Percentiles rank a stretch among this genome's conserved stretches.
These are phyloP conservation scores for Drosophila fungiperda DNA, from an alignment of 2,888 invertebrate genomes.

Conservation along the genomic window DNA sequence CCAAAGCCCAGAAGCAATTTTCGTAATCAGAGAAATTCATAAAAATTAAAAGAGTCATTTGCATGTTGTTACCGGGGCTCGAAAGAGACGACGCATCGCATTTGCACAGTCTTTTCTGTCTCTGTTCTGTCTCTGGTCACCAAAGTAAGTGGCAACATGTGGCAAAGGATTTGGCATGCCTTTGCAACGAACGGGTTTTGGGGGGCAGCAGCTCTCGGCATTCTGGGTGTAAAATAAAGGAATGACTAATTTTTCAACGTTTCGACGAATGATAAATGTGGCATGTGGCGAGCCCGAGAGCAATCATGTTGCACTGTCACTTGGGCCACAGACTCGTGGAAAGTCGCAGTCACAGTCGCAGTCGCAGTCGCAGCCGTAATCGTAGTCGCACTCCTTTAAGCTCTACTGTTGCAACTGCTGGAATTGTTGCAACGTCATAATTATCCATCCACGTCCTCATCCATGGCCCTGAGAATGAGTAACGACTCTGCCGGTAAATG, in stretches of 20 bases:
- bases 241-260: constrained; percentile 81
- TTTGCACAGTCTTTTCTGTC: background rate
- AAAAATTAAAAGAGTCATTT: constrained; percentile 81
- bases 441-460: constrained; percentile 71
- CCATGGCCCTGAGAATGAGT: constrained; percentile 74
- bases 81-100: constrained; percentile 3
- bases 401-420: constrained; percentile 55
- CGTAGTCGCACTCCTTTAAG: constrained; percentile 27
- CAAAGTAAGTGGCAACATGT: constrained; percentile 46
- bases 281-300: constrained; percentile 81
- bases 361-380: constrained; percentile 24
- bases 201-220: constrained; percentile 70
- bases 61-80: constrained; percentile 67
- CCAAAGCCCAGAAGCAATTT: constrained; percentile 81
- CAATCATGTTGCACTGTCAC: constrained; percentile 81
- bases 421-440: constrained; percentile 81
- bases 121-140: constrained; percentile 12
- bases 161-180: constrained; percentile 63
- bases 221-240: constrained; percentile 80
- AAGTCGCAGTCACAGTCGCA: constrained; percentile 7
- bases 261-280: constrained; percentile 81
- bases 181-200: constrained; percentile 41
- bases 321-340: constrained; percentile 49
- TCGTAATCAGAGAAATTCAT: constrained; percentile 81
- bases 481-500: constrained; percentile 75